Evolutionary conservation across 2,888 invertebrate species (phyloP).

Genomic region (Pterostichus madidus): DNA sequence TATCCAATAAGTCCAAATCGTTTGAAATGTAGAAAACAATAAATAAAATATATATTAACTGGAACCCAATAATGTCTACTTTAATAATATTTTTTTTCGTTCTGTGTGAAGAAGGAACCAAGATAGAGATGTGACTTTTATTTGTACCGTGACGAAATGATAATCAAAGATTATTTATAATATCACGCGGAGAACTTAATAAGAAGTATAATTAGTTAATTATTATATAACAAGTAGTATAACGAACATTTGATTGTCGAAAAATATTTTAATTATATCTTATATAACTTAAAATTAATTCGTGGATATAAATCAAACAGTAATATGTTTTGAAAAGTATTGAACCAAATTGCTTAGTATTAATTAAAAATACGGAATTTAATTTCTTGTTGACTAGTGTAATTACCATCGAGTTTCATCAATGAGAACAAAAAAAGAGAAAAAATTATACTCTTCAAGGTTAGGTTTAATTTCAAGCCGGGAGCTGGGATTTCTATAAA

Average conservation of each 20-base stretch:
- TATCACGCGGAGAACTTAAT: constrained; percentile 49
- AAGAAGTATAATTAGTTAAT: constrained; percentile 64
- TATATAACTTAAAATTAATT: constrained; percentile 52
- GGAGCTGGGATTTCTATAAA: constrained; percentile 29
- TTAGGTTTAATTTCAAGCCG: constrained; percentile 19
- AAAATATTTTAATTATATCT: constrained; percentile 63
- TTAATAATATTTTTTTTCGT: neutral
- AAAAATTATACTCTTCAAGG: neutral
- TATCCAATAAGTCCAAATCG: too few species aligned
- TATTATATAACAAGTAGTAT: constrained; percentile 44
- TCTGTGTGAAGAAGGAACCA: neutral
- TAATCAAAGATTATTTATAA: constrained; percentile 43
- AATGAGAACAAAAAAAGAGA: constrained; percentile 12
- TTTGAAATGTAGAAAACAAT: too few species aligned
- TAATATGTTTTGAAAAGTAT: constrained; percentile 53
- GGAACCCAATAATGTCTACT: too few species aligned
- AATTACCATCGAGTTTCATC: constrained; percentile 19
- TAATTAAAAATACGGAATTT: constrained; percentile 38
- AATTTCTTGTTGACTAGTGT: constrained; percentile 31
- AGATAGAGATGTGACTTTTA: constrained; percentile 35
- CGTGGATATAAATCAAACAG: constrained; percentile 51
- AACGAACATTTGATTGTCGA: constrained; percentile 8
- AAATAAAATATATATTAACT: too few species aligned
- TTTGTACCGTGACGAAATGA: constrained; percentile 26
- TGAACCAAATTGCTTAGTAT: constrained; percentile 29